These are phyloP conservation scores for Hemicrepidius hirtus DNA, from an alignment of 2,888 invertebrate genomes.

Conservation along the genomic window DNA sequence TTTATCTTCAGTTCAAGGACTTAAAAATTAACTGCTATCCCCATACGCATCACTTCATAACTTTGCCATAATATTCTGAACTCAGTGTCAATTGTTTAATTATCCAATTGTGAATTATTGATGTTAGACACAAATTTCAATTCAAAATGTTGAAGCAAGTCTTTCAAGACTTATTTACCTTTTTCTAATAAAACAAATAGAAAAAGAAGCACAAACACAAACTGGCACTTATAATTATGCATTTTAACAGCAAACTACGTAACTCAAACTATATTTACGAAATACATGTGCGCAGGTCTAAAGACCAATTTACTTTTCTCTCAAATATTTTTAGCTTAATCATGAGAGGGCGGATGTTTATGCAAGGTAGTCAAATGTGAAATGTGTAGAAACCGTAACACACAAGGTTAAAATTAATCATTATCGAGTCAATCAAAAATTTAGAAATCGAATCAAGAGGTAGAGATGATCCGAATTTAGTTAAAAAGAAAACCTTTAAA, in stretches of 20 bases:
- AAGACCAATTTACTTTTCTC: conserved; percentile 29
- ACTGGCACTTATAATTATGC: conserved; percentile 42
- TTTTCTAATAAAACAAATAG: conserved; percentile 26
- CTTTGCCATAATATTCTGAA: neutral
- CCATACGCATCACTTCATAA: neutral
- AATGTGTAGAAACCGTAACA: neutral
- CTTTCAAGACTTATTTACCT: conserved; percentile 26
- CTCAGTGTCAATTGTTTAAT: neutral
- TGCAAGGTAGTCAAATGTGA: neutral
- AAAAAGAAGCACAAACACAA: conserved; percentile 34
- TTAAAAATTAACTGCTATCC: neutral
- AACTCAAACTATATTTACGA: conserved; percentile 23
- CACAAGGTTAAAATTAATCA: too few species aligned
- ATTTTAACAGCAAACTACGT: conserved; percentile 39
- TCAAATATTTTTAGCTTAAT: conserved; percentile 45
- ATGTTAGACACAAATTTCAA: neutral
- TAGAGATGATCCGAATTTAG: too few species aligned
- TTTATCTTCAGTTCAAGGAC: conserved; percentile 1
- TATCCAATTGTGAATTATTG: neutral
- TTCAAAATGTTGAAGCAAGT: too few species aligned
- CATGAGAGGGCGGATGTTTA: conserved; percentile 14
- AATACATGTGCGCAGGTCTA: conserved; percentile 36
- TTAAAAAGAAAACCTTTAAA: too few species aligned
- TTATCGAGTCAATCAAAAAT: too few species aligned
- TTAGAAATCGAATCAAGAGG: too few species aligned